Evolutionary conservation across 2,797 vertebrate species (phyloP).

Genomic region (Periparus ater): DNA sequence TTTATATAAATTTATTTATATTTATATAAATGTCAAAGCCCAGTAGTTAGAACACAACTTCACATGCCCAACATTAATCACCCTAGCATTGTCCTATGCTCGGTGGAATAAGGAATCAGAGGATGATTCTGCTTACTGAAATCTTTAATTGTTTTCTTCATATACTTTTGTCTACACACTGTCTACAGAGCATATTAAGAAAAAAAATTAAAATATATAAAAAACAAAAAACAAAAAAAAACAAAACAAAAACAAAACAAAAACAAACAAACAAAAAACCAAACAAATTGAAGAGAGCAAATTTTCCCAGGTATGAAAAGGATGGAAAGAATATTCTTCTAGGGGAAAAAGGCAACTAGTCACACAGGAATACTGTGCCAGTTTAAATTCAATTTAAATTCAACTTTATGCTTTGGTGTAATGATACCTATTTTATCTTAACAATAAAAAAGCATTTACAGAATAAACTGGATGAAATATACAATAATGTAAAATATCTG

Average conservation of each 20-base stretch:
- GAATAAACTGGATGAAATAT: background rate
- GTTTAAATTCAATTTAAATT: background rate
- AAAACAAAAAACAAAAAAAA: rapidly evolving
- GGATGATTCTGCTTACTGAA: background rate
- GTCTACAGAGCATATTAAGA: background rate
- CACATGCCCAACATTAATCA: background rate
- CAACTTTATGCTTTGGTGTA: background rate
- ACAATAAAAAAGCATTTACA: background rate
- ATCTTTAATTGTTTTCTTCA: background rate
- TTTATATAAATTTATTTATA: too few species aligned
- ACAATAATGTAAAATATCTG: background rate
- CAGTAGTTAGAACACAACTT: background rate
- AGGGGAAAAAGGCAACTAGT: background rate
- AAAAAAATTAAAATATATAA: background rate
- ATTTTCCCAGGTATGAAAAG: background rate
- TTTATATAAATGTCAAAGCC: background rate
- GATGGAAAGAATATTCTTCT: background rate
- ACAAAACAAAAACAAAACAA: rapidly evolving
- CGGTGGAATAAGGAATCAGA: background rate
- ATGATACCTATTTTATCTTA: background rate
- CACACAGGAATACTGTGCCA: background rate
- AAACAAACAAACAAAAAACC: rapidly evolving
- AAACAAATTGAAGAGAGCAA: rapidly evolving
- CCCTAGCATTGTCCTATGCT: background rate
- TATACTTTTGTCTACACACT: background rate